These are phyloP conservation scores for Rhagophthalmus giganteus DNA, from an alignment of 2,888 invertebrate genomes.

Conservation along the genomic window DNA sequence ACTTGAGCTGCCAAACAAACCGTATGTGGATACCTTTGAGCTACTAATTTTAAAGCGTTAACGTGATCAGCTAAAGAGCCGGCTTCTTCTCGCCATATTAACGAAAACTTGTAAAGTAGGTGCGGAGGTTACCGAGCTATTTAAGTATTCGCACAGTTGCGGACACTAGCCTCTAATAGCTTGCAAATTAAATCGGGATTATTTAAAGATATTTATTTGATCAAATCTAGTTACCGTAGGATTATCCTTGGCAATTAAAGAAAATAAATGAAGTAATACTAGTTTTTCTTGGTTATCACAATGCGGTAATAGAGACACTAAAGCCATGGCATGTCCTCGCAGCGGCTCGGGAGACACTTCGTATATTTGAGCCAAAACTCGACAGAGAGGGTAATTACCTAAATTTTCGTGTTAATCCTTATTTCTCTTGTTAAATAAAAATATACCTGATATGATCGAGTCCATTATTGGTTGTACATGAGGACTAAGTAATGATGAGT, in stretches of 20 bases:
- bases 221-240: conserved; percentile 63
- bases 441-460: conserved; percentile 81
- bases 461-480: conserved; percentile 90
- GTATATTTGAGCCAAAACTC: conserved; percentile 89
- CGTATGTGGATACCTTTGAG: conserved; percentile 67
- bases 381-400: conserved; percentile 87
- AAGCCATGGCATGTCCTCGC: conserved; percentile 79
- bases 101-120: conserved; percentile 75
- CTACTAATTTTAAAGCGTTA: conserved; percentile 67
- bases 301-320: conserved; percentile 78
- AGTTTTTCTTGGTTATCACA: conserved; percentile 86
- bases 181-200: conserved; percentile 45
- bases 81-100: conserved; percentile 73
- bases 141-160: conserved; percentile 77
- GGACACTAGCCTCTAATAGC: conserved; percentile 81
- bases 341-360: conserved; percentile 85
- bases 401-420: conserved; percentile 40
- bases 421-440: too few relatives aligned
- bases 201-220: conserved; percentile 59
- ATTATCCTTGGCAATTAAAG: conserved; percentile 78
- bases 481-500: conserved; percentile 81
- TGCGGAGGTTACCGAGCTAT: conserved; percentile 62
- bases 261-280: conserved; percentile 80
- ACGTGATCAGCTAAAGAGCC: conserved; percentile 72
- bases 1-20: conserved; percentile 70